Evolutionary conservation across 2,113 vertebrate genomes (phyloP).

Genomic region (Sinocyclocheilus anshuiensis): DNA sequence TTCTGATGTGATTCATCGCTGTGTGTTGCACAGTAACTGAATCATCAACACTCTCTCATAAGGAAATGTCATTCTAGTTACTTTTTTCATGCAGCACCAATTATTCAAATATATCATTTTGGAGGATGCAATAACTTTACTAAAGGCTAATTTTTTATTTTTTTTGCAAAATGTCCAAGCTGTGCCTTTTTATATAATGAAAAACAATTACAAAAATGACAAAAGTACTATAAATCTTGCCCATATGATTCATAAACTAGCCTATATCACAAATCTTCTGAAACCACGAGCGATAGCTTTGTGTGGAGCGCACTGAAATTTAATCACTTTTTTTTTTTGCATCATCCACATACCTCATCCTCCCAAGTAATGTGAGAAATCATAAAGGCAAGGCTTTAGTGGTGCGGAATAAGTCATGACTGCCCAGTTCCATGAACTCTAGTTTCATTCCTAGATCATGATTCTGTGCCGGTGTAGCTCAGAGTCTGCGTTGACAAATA

Average conservation of each 20-base stretch:
- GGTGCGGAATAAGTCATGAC: neutral
- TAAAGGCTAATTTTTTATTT: neutral
- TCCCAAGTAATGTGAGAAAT: neutral
- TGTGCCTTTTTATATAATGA: neutral
- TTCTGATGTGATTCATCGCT: constrained; percentile 5
- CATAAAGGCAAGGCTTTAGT: neutral
- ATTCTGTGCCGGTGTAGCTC: neutral
- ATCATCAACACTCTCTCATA: neutral
- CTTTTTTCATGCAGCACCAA: neutral
- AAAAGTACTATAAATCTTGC: neutral
- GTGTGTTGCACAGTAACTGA: neutral
- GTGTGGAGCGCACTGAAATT: too few relatives aligned
- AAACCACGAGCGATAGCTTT: too few relatives aligned
- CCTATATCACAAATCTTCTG: too few relatives aligned
- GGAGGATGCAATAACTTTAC: neutral
- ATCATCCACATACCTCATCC: neutral
- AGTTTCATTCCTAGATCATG: neutral
- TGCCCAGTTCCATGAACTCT: neutral
- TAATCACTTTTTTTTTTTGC: neutral
- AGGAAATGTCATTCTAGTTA: neutral
- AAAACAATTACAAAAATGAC: neutral
- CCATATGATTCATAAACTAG: neutral
- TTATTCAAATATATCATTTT: neutral
- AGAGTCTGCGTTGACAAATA: neutral
- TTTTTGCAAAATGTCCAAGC: neutral